phyloP scores from a whole-genome alignment of 2,797 vertebrate genomes.

The Huso huso region DNA sequence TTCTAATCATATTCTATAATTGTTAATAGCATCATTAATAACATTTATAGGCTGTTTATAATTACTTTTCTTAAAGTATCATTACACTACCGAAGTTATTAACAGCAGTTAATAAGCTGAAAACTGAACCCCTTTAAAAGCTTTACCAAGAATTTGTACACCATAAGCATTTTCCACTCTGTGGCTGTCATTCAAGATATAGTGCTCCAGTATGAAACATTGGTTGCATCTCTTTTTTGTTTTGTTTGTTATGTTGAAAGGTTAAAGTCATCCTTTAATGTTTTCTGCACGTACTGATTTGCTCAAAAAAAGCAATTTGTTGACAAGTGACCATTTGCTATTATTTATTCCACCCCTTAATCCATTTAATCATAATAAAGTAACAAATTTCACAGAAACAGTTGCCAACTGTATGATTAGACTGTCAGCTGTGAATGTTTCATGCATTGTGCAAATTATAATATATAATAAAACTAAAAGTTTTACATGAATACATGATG shows the following conservation, averaged over 20 bases:
- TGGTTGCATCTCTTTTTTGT: no score
- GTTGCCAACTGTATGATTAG: conserved; percentile 8
- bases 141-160: no score
- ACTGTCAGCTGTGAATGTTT: conserved; percentile 11
- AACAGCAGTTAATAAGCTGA: no score
- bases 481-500: conserved; percentile 20
- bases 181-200: no score
- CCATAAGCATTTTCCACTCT: no score
- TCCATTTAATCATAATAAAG: conserved; percentile 18
- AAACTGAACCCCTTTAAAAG: no score
- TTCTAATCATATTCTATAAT: no score
- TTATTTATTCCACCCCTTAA: conserved; percentile 1
- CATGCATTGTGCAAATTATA: conserved; percentile 14
- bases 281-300: background rate
- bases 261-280: conserved; percentile 11
- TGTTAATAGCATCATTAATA: no score
- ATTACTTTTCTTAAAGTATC: no score
- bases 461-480: conserved; percentile 7
- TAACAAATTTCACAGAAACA: conserved; percentile 8
- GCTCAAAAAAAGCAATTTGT: background rate
- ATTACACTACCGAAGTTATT: no score
- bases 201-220: no score
- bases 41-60: no score
- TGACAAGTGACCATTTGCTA: conserved; percentile 6
- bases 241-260: background rate